Evolutionary conservation across 2,888 invertebrate genomes (phyloP).

Genomic region (Aplocera efformata): DNA sequence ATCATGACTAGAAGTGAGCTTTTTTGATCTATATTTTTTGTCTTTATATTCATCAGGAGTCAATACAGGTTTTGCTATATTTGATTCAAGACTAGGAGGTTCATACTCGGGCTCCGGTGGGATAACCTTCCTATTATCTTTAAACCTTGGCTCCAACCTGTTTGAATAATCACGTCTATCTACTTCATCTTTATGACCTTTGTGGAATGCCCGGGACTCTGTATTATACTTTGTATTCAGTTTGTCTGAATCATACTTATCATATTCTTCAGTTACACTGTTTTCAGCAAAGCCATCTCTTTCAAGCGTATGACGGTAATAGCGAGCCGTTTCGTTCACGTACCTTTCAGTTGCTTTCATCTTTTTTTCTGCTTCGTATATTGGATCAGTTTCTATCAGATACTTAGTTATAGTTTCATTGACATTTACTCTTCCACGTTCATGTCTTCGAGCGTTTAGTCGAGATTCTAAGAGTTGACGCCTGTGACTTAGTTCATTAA

Average conservation of each 20-base stretch:
- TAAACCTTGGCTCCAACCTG: slow-evolving; percentile 52
- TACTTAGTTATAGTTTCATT: slow-evolving; percentile 67
- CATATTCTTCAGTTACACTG: slow-evolving; percentile 72
- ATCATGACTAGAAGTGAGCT: slow-evolving; percentile 75
- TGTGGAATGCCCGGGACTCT: slow-evolving; percentile 60
- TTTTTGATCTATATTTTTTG: slow-evolving; percentile 72
- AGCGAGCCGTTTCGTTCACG: slow-evolving; percentile 78
- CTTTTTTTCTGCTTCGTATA: slow-evolving; percentile 68
- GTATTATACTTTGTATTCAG: slow-evolving; percentile 68
- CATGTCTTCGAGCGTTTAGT: slow-evolving; percentile 82
- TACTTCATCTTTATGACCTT: slow-evolving; percentile 57
- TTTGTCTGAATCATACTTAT: slow-evolving; percentile 72
- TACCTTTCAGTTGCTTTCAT: slow-evolving; percentile 78
- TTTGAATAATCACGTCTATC: slow-evolving; percentile 65
- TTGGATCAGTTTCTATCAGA: slow-evolving; percentile 69
- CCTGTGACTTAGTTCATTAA: slow-evolving; percentile 85
- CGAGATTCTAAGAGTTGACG: slow-evolving; percentile 88
- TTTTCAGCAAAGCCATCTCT: slow-evolving; percentile 79
- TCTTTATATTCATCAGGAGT: slow-evolving; percentile 82
- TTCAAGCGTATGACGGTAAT: slow-evolving; percentile 78
- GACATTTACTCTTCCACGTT: slow-evolving; percentile 55
- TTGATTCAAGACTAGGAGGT: slow-evolving; percentile 84
- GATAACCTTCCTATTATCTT: slow-evolving; percentile 56
- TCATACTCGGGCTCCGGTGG: slow-evolving; percentile 80
- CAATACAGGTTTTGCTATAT: slow-evolving; percentile 75